Base-by-base conservation (phyloP, 2,888 invertebrate species). In the Tipula vernalis region DNA sequence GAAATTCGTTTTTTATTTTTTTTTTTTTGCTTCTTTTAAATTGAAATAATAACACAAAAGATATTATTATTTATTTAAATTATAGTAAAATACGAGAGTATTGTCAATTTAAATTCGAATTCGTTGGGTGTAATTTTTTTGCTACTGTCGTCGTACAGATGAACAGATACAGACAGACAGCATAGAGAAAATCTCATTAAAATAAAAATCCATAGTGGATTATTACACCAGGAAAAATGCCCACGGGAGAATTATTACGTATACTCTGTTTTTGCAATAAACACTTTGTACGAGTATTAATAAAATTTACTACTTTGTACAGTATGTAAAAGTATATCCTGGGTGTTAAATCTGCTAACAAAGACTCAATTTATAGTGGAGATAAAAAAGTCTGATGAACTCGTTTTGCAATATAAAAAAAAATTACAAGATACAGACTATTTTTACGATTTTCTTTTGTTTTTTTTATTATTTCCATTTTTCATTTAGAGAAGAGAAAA, bases 1-100 rank as follows among this genome's bases (percentile, higher is more conserved):
- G 12, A 44, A 44, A 15, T 57, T 71, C 28, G 28, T 71, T 51
- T 51, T 51, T 51, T 51, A 8, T 4, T 71, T 71, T 51, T 51
- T 51, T 51, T 51, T 18, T 4, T 71, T 71, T 51, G 15, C 15
- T 51, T 51, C 8, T 4, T 71, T 8, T 28, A 71, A 71, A 71
- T 71, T 71, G 71, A 71, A 71, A 71, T 71, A 18, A 71, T 71
- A 71, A 71, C 28, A 71, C 71, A 71, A 71, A 71, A 71, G 71
- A 71, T 71, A 71, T 71, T 71, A 71, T 71, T 71, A 71, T 71
- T 71, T 71, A 71, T 71, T 71, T 71, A 71, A 71, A 71, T 71
- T 71, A 28, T 71, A 71, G 71, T 71, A 71, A 71, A 71, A 71
- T 71, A 10, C 71, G 71, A 71, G 71, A 71, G 71, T 28, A 71